Evolutionary conservation across 2,888 invertebrate genomes (phyloP), one percentile per base, ranked within the genome.

Genomic region (Archaeoteleia sp.): DNA sequence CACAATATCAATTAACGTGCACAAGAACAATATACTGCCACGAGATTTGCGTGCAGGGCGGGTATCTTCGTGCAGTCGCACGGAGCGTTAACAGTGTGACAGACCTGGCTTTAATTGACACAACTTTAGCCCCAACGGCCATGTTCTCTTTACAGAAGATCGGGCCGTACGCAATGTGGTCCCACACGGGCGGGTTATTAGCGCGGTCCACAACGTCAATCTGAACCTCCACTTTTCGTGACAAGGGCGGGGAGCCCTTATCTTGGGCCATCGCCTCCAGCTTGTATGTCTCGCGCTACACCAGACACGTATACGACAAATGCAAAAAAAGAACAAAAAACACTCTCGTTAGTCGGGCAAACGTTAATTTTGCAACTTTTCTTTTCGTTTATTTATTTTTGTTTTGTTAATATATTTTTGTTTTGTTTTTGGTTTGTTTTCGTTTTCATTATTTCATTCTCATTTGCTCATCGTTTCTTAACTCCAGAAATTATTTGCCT

Each of bases 71-170:
- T 83, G 83, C 82, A 82, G 79, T 80, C 80, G 83, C 82, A 83
- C 82, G 82, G 80, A 81, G 81, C 82, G 77, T 82, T 82, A 81
- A 82, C 80, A 81, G 80, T 81, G 82, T 82, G 87, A 94, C 95
- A 93, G 95, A 96, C 96, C 96, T 96, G 93, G 97, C 97, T 93
- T 96, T 96, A 89, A 96, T 93, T 89, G 96, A 95, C 89, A 96
- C 94, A 91, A 97, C 95, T 92, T 94, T 95, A 89, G 95, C 95
- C 89, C 96, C 97, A 87, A 96, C 95, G 90, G 96, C 94, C 91
- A 95, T 93, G 91, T 96, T 96, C 91, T 97, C 96, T 92, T 95
- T 94, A 89, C 96, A 95, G 93, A 92, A 94, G 92, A 96, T 95
- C 86, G 96, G 96, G 87, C 96, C 96, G 90, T 96, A 97, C 88